Evolutionary conservation across 2,797 vertebrate genomes (phyloP), one percentile per base, ranked within the genome.

Genomic region (Tolypeutes matacus): DNA sequence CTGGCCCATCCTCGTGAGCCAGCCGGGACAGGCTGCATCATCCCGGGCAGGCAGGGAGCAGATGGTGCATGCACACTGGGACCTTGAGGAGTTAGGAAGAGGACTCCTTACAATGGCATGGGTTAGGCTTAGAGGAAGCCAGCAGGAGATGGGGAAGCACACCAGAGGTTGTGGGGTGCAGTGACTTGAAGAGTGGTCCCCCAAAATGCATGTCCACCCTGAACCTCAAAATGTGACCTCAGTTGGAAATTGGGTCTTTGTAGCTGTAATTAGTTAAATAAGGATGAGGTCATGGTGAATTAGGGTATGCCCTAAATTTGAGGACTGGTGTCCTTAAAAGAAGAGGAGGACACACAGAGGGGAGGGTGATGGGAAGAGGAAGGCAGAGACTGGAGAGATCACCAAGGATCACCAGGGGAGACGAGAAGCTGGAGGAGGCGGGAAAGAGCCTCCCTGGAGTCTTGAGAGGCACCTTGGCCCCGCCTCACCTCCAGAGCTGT

Each of bases 81-180:
- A 51, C 27, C 42, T 14, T 5, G 23, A 29, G 70, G 36, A 15
- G 29, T 10, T 36, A 25, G 14, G 2, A 0, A 8, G 7, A 42
- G 34, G 36, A 25, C 27, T 23, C 53, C 21, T 21, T n/a, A 31
- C 36, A 60, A 23, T 23, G 51, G 11, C 7, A 23, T 0, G 4
- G 81, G 39, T 0, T 5, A 5, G 31, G 36, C 36, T 25, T 5
- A 10, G 7, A 2, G 70, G 81, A 64, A 64, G 53, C 34, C 34
- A 27, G 34, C 1, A 4, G 14, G n/a, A 53, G 42, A 0, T 0
- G 27, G 46, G 14, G 25, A 53, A 53, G 34, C 20, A 14, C 0
- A 2, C 4, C 46, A 42, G 58, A 25, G 34, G 1, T 0, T 0
- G 6, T 10, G 14, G 67, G 39, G 11, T 27, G 5, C 3, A 1